Conservation (phyloP, 1,140 invertebrate species). For the Drosophila tsacasi region DNA sequence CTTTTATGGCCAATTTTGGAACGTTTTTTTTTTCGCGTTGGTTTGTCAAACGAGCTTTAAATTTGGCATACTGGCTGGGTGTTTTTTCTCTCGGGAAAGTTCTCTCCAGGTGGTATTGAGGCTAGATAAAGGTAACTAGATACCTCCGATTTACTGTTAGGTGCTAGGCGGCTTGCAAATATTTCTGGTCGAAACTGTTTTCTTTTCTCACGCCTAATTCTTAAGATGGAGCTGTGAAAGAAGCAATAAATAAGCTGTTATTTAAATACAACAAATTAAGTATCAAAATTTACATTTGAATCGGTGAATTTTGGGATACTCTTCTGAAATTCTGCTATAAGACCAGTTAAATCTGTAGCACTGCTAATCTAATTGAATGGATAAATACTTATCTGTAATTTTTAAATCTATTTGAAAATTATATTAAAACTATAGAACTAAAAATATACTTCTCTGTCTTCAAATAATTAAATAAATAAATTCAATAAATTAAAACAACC, state of each 20-base stretch:
- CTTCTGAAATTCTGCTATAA: neutral
- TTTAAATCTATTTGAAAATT: no score
- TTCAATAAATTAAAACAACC: no score
- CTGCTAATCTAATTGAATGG: no score
- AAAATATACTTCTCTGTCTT: no score
- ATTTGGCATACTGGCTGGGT: slow-evolving; percentile 43
- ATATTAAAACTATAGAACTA: no score
- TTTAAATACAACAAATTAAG: slow-evolving; percentile 12
- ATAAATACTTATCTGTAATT: neutral
- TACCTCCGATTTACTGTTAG: slow-evolving; percentile 31
- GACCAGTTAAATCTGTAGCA: neutral
- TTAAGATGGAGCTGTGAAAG: slow-evolving; percentile 42
- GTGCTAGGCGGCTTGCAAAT: neutral
- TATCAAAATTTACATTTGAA: neutral
- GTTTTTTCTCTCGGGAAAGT: slow-evolving; percentile 19
- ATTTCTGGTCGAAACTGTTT: slow-evolving; percentile 27
- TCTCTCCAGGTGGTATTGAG: slow-evolving; percentile 22
- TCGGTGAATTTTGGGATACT: neutral
- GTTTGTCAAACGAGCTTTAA: slow-evolving; percentile 68
- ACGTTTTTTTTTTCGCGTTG: slow-evolving; percentile 43
- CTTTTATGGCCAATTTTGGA: slow-evolving; percentile 66
- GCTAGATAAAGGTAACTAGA: slow-evolving; percentile 48
- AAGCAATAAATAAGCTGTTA: slow-evolving; percentile 50
- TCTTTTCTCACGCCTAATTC: slow-evolving; percentile 45
- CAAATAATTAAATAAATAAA: no score